Base-by-base conservation (phyloP, 2,888 invertebrate genomes). In the Hemistola chrysoprasaria region DNA sequence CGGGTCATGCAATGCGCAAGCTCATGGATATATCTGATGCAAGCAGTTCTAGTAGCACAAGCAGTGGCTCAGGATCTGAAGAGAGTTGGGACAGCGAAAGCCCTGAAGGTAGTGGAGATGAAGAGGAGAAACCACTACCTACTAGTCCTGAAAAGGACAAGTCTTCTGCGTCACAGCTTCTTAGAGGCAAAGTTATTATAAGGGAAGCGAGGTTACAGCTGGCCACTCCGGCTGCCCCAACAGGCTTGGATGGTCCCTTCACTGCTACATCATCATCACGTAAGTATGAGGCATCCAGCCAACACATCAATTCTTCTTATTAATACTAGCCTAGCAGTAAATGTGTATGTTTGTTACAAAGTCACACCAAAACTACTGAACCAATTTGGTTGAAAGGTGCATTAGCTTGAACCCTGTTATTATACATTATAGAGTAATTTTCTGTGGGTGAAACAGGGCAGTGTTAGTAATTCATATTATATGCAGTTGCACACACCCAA, bases 161-260 rank as follows among this genome's bases (percentile, higher is more conserved):
- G 45, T 61, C 79, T 8, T 67, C 76, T 41, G 72, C 84, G 41
- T 88, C 88, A 25, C 91, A 91, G 53, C 66, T 91, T 26, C 77
- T 90, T 16, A 90, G 92, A 58, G 92, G 93, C 6, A 93, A 93
- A 72, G 92, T 93, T 11, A 92, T 94, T 40, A 89, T 94, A 34
- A 87, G 94, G 46, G 93, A 93, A 71, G 93, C 93, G 6, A 89
- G 93, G 56, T 76, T 93, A 41, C 93, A 93, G 58, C 71, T 93
- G 41, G 92, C 90, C 61, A 78, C 85, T 34, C 75, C 81, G 6
- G 58, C 78, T 53, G 66, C 86, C 50, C 65, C 78, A 21, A 70
- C 81, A 28, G 90, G 90, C 7, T 68, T 91, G 30, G 93, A 93
- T 79, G 93, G 93, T 31, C 93, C 93, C 34, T 94, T 94, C 24